A percentile compares a stretch with the other conserved stretches of the same genome.
Conservation (phyloP, 2,113 vertebrate genomes). For the Progne subis region DNA sequence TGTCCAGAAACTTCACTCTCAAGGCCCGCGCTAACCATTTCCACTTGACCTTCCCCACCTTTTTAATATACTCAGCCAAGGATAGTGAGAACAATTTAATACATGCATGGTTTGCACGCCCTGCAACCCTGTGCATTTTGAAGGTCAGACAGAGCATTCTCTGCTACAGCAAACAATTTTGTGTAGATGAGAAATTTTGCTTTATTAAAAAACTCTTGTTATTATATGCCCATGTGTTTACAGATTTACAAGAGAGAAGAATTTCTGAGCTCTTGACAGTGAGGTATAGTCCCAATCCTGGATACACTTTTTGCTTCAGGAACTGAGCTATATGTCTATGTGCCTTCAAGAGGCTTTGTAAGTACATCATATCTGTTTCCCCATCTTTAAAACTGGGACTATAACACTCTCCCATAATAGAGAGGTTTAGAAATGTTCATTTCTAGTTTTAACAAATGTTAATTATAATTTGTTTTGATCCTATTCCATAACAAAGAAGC, state of each 20-base stretch:
- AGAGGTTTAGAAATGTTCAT: neutral
- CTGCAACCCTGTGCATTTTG: neutral
- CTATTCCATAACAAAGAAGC: neutral
- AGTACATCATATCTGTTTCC: neutral
- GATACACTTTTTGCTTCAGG: neutral
- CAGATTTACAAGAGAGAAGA: neutral
- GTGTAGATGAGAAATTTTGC: neutral
- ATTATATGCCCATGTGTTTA: neutral
- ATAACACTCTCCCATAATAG: neutral
- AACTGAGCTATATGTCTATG: neutral
- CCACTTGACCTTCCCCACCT: neutral
- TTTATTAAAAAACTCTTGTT: neutral
- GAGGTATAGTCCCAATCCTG: neutral
- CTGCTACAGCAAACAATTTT: neutral
- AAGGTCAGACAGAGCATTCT: neutral
- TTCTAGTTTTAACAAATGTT: neutral
- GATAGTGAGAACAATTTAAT: neutral
- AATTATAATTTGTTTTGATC: neutral
- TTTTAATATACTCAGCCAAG: neutral
- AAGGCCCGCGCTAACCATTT: neutral
- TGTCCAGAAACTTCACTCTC: neutral
- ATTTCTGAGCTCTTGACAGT: neutral
- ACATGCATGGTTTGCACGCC: neutral
- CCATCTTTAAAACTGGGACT: neutral
- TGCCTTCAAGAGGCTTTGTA: neutral